Evolutionary conservation across 2,888 invertebrate species (phyloP), one percentile per base, ranked within the genome.

Genomic region (Cryptus viduatorius): DNA sequence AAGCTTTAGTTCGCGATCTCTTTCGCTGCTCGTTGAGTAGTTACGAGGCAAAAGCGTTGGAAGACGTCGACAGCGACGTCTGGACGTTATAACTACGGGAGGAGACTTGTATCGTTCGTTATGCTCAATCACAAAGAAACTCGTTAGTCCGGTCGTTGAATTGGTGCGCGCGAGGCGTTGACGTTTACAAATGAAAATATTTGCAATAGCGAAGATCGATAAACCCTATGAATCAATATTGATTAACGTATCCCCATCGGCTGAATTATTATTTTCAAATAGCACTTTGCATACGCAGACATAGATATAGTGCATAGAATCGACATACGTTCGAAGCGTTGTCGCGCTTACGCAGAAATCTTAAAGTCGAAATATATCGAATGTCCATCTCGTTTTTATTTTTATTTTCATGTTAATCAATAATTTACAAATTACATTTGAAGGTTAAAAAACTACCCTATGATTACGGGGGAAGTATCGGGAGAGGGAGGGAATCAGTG

Each of bases 221-320:
- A 79, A 71, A 79, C 83, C 46, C 79, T 53, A 37, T 65, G 10
- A 31, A 79, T 83, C 56, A 67, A 65, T 48, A 71, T 67, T 79
- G 56, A 59, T 59, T 77, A 50, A 67, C 76, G 76, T 65, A 53
- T 2, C 56, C 7, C 12, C 19, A 7, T 37, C 37, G 37, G 4
- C 37, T 8, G 37, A 37, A 37, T 37, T 4, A 37, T 37, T 37
- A 37, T 8, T 37, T 37, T 37, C 37, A 8, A 37, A 37, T 8
- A 37, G 7, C 37, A 37, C 37, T 4, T 37, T 37, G 37, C 37
- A 37, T 37, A 8, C 1, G 37, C 37, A 37, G 37, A 37, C 37
- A 5, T 37, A 37, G 37, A 37, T 7, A 8, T 8, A 4, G 37
- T 7, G 37, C 37, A 4, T 4, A 37, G 37, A 24, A 24, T 24